These are phyloP conservation scores for Lindbergichthys nudifrons DNA, from an alignment of 2,797 vertebrate species.

Conservation along the genomic window DNA sequence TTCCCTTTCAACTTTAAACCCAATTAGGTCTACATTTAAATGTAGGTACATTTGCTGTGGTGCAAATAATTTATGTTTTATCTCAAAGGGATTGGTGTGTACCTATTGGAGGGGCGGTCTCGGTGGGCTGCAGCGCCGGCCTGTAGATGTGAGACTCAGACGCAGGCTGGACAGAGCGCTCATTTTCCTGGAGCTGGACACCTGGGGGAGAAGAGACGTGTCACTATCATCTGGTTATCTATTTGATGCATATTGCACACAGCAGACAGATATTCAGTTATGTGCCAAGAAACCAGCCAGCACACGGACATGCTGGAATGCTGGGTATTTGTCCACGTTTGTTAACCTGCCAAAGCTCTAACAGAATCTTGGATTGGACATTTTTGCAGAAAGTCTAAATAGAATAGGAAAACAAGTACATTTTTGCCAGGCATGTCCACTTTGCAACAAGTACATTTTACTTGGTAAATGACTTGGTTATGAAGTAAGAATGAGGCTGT, in stretches of 20 bases:
- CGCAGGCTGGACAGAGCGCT: background rate
- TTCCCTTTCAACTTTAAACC: background rate
- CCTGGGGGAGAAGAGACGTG: slow-evolving; percentile 46
- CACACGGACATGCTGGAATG: too few relatives aligned
- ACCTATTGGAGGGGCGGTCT: slow-evolving; percentile 65
- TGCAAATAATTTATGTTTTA: background rate
- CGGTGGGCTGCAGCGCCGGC: slow-evolving; percentile 64
- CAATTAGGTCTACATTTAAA: background rate
- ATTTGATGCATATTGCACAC: too few relatives aligned
- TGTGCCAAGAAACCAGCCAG: too few relatives aligned
- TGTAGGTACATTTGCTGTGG: background rate
- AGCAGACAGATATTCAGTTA: too few relatives aligned
- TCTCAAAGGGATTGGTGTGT: background rate
- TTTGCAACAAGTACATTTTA: background rate
- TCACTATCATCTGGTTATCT: background rate
- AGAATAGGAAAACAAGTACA: too few relatives aligned
- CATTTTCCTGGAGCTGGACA: slow-evolving; percentile 26
- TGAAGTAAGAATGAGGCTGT: too few relatives aligned
- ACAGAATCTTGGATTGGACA: background rate
- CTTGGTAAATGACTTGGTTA: too few relatives aligned
- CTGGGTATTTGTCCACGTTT: too few relatives aligned
- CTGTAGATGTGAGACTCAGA: slow-evolving; percentile 7
- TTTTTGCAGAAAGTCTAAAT: background rate
- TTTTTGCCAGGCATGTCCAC: background rate
- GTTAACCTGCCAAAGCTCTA: too few relatives aligned